phyloP scores from a whole-genome alignment of 1,140 invertebrate genomes.

The Spodoptera frugiperda region DNA sequence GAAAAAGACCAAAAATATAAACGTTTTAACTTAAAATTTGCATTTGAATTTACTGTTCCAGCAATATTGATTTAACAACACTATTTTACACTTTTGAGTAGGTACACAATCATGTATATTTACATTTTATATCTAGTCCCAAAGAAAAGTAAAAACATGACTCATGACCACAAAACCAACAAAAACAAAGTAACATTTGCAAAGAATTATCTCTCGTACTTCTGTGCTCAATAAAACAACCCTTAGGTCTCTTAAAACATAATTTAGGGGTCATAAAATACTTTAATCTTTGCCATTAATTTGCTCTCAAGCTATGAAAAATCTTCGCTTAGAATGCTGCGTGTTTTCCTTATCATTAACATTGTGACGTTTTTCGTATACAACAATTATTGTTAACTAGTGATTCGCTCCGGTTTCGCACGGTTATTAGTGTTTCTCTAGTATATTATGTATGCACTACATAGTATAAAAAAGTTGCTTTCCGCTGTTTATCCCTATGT shows the following conservation, averaged over 20 bases:
- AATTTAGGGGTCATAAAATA: slow-evolving; percentile 52
- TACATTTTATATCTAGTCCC: neutral
- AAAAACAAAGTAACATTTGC: slow-evolving; percentile 4
- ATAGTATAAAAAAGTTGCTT: too few relatives aligned
- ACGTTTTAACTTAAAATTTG: too few relatives aligned
- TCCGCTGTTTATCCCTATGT: too few relatives aligned
- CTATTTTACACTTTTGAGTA: too few relatives aligned
- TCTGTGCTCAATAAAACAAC: slow-evolving; percentile 45
- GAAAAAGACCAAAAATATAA: too few relatives aligned
- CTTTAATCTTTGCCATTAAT: slow-evolving; percentile 50
- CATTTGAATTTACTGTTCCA: too few relatives aligned
- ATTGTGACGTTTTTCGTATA: slow-evolving; percentile 58
- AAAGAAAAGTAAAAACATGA: neutral
- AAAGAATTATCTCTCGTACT: slow-evolving; percentile 24
- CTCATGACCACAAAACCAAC: neutral
- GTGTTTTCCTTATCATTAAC: slow-evolving; percentile 60
- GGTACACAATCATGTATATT: too few relatives aligned
- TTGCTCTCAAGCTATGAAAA: slow-evolving; percentile 42
- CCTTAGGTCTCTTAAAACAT: slow-evolving; percentile 46
- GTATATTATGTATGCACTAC: too few relatives aligned
- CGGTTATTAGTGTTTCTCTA: too few relatives aligned
- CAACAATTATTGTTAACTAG: slow-evolving; percentile 53
- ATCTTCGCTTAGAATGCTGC: slow-evolving; percentile 19
- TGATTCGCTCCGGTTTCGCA: too few relatives aligned
- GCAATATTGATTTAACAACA: too few relatives aligned